Base-by-base conservation (phyloP, 2,888 invertebrate genomes). In the Chrysolina americana region DNA sequence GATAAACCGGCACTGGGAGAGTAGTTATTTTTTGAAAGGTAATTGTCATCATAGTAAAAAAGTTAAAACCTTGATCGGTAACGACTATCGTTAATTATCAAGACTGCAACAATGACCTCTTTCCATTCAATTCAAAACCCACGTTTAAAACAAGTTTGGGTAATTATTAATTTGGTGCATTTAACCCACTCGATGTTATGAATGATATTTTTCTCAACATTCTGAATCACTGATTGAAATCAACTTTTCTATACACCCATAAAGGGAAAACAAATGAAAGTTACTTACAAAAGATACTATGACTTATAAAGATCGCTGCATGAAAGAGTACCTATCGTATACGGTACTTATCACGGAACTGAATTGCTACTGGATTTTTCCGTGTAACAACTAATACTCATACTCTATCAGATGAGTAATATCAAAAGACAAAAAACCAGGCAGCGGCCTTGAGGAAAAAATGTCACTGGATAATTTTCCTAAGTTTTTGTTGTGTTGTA, bases 41-140 rank as follows among this genome's bases (percentile, higher is more conserved):
- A 5, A 3, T 28, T 28, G 28, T 5, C 36, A 36, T 36, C 4
- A 8, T 4, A 36, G 36, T 36, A 36, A 36, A 36, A 36, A 36
- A 36, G 36, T 4, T 3, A 36, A 36, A 36, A 3, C 36, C 36
- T 8, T 8, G 36, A 8, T 36, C 36, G 4, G 4, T 36, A 28
- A 28, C 36, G 8, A 36, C 8, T 41, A 50, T 15, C 28, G 15
- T 19, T n/a, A 68, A 36, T 68, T 36, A 47, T 48, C 41, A 50
- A 21, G 41, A 63, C 59, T 53, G 72, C 75, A 72, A 76, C 81
- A 78, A 77, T 78, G 81, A 80, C 78, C 81, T 76, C 79, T 77
- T 81, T 81, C 69, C 75, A 66, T 70, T 28, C 62, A 68, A 74
- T 64, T 65, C 28, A 48, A 71, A 68, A 75, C 79, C 80, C 76